Percentiles rank a stretch among this genome's conserved stretches.
These are phyloP conservation scores for Caenorhabditis wallacei DNA, from an alignment of 2,888 invertebrate genomes.

Conservation along the genomic window DNA sequence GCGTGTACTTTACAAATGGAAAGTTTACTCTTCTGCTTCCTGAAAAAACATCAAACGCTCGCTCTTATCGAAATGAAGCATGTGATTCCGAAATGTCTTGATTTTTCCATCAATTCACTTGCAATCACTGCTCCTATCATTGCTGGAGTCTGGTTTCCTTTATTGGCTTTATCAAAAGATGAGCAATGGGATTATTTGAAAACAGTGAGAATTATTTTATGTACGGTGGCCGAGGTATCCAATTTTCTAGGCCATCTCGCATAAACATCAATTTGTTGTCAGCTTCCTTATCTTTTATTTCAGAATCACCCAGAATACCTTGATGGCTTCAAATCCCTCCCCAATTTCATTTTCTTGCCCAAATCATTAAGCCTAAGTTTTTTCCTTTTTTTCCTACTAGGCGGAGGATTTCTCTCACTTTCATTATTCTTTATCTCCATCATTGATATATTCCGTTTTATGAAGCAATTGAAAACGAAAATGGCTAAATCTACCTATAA, in stretches of 20 bases:
- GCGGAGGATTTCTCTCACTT: neutral
- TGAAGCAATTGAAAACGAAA: neutral
- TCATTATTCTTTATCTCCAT: neutral
- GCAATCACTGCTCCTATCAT: neutral
- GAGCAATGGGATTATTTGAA: neutral
- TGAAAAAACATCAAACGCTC: neutral
- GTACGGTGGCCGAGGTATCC: neutral
- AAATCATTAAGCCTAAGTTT: neutral
- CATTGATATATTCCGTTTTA: constrained; percentile 2
- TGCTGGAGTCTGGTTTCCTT: neutral
- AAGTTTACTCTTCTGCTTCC: neutral
- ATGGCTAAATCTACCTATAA: neutral
- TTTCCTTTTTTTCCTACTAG: neutral
- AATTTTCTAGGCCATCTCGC: neutral
- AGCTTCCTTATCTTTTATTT: neutral
- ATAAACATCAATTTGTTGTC: neutral
- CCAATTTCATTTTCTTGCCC: neutral
- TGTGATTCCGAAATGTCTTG: neutral
- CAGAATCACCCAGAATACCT: neutral
- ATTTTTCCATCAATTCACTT: neutral
- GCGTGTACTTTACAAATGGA: neutral
- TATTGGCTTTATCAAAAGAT: neutral
- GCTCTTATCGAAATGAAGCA: neutral
- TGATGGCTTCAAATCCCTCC: neutral
- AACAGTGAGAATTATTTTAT: neutral